Percentiles rank a stretch among this genome's conserved stretches.
These are phyloP conservation scores for Synanthedon andrenaeformis DNA, from an alignment of 2,888 invertebrate species.

Conservation along the genomic window DNA sequence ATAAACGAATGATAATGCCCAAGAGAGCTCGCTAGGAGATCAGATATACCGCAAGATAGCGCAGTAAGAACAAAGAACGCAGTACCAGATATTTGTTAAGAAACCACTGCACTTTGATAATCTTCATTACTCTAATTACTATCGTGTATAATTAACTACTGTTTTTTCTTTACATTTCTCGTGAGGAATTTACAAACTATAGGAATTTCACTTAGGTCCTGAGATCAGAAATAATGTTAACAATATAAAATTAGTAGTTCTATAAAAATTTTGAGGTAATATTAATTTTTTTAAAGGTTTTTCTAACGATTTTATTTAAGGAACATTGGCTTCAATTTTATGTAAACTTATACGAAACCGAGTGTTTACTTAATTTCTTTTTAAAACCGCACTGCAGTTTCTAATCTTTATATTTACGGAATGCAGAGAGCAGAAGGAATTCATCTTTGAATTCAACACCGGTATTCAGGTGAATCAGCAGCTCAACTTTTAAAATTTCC, in stretches of 20 bases:
- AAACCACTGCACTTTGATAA: background rate
- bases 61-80: background rate
- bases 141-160: too few species aligned
- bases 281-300: too few species aligned
- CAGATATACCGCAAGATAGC: background rate
- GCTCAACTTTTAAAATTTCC: conserved; percentile 16
- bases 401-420: background rate
- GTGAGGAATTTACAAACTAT: too few species aligned
- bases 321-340: too few species aligned
- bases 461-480: conserved; percentile 18
- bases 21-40: background rate
- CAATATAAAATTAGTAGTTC: too few species aligned
- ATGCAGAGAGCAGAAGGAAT: conserved; percentile 8
- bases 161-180: too few species aligned
- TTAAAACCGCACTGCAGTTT: background rate
- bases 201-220: too few species aligned
- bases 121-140: too few species aligned
- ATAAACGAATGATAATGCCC: background rate
- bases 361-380: background rate
- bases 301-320: too few species aligned
- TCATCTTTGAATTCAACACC: conserved; percentile 4
- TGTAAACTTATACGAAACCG: too few species aligned
- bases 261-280: too few species aligned
- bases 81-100: background rate
- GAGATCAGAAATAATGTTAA: too few species aligned